phyloP scores from a whole-genome alignment of 1,140 invertebrate genomes.

The Pristionchus pacificus region DNA sequence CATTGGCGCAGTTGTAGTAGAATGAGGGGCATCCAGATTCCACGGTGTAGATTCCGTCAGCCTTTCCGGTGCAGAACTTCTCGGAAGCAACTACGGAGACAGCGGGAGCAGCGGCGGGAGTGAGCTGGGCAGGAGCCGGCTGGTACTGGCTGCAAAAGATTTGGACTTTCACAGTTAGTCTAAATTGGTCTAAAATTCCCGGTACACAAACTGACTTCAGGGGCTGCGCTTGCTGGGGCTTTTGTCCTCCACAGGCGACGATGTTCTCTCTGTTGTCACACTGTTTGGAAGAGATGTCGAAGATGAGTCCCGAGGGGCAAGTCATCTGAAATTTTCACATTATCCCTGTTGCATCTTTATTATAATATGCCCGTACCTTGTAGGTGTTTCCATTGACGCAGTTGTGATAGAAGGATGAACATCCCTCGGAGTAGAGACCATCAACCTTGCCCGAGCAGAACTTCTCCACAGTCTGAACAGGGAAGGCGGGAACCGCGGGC shows the following conservation, averaged over 20 bases:
- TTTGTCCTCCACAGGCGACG: slow-evolving; percentile 5
- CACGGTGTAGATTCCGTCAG: neutral
- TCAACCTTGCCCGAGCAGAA: slow-evolving; percentile 13
- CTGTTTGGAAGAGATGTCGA: neutral
- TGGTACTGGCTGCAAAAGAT: neutral
- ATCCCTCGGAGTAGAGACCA: slow-evolving; percentile 10
- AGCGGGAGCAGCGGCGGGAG: neutral
- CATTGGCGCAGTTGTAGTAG: neutral
- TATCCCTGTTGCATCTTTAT: neutral
- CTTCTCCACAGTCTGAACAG: neutral
- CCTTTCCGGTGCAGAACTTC: slow-evolving; percentile 8
- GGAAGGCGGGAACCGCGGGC: neutral
- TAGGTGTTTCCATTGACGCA: neutral
- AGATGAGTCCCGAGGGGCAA: slow-evolving; percentile 4
- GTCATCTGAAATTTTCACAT: neutral
- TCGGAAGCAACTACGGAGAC: no score
- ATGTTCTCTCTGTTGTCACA: slow-evolving; percentile 12
- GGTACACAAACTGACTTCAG: neutral
- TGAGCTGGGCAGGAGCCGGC: neutral
- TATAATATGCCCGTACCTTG: neutral
- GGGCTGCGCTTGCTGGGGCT: neutral
- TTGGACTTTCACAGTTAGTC: neutral
- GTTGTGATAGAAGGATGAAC: slow-evolving; percentile 7
- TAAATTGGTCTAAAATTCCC: neutral
- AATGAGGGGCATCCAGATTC: neutral